Conservation (phyloP, 1,140 invertebrate genomes). For the Parasteatoda tepidariorum region DNA sequence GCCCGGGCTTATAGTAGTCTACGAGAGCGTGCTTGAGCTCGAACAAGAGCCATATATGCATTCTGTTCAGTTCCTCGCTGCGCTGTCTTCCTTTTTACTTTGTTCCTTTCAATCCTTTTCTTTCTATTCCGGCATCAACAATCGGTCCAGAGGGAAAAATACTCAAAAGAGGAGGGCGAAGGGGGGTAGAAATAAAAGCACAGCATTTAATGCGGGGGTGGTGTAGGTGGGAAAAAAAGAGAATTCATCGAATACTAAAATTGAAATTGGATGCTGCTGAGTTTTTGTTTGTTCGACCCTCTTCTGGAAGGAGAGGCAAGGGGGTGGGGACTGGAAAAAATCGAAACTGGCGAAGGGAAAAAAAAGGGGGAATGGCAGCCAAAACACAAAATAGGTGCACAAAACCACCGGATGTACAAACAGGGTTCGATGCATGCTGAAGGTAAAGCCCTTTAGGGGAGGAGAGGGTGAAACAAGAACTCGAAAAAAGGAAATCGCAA, state of each 20-base stretch:
- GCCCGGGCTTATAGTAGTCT: background rate
- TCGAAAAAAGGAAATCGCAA: slow-evolving; percentile 54
- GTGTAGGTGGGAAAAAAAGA: background rate
- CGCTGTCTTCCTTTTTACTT: slow-evolving; percentile 31
- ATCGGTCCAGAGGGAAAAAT: slow-evolving; percentile 45
- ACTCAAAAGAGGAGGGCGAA: background rate
- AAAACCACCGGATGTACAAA: slow-evolving; percentile 48
- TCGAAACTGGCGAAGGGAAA: slow-evolving; percentile 28
- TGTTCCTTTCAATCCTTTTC: slow-evolving; percentile 49
- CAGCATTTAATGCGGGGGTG: too few species aligned
- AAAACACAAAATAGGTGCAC: slow-evolving; percentile 54
- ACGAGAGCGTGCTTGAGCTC: background rate
- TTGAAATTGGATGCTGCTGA: slow-evolving; percentile 57
- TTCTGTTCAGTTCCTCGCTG: too few species aligned
- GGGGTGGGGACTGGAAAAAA: slow-evolving; percentile 26
- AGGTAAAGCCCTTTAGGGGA: background rate
- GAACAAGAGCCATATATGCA: slow-evolving; percentile 44
- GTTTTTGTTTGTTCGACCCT: slow-evolving; percentile 48
- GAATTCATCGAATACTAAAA: slow-evolving; percentile 54
- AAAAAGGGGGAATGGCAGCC: background rate
- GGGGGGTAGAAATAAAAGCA: too few species aligned
- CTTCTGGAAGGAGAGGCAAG: background rate
- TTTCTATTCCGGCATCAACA: slow-evolving; percentile 43
- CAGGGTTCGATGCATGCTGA: slow-evolving; percentile 1
- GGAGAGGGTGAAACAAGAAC: slow-evolving; percentile 15